These are phyloP conservation scores for Lycaena phlaeas DNA, from an alignment of 2,888 invertebrate genomes.

Conservation along the genomic window DNA sequence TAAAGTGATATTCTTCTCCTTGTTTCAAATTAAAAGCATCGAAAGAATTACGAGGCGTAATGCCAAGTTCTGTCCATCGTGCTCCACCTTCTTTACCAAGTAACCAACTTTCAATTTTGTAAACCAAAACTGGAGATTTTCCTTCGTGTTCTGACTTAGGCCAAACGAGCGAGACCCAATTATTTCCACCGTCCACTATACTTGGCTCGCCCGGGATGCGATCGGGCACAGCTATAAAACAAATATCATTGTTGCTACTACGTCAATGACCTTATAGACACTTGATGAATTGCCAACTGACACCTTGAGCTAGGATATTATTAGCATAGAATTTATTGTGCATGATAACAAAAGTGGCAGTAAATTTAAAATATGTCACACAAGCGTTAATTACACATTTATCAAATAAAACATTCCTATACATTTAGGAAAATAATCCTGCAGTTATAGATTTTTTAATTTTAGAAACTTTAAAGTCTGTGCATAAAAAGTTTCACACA, in stretches of 20 bases:
- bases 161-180: slow-evolving; percentile 90
- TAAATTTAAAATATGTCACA: too few species aligned
- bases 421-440: too few species aligned
- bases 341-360: too few species aligned
- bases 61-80: slow-evolving; percentile 85
- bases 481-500: too few species aligned
- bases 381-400: too few species aligned
- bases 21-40: slow-evolving; percentile 88
- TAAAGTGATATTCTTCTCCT: slow-evolving; percentile 87
- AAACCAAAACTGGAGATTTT: slow-evolving; percentile 84
- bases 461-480: too few species aligned
- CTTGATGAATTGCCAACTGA: slow-evolving; percentile 45
- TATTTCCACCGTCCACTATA: slow-evolving; percentile 86
- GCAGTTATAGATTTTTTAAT: too few species aligned
- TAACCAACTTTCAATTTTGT: slow-evolving; percentile 86
- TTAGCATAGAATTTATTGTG: slow-evolving; percentile 25
- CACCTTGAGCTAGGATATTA: slow-evolving; percentile 22
- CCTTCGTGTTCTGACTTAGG: slow-evolving; percentile 78
- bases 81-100: slow-evolving; percentile 87
- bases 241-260: slow-evolving; percentile 33
- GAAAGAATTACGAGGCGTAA: slow-evolving; percentile 84
- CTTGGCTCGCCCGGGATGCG: slow-evolving; percentile 83
- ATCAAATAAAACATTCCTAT: too few species aligned
- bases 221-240: slow-evolving; percentile 84
- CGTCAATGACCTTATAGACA: slow-evolving; percentile 49